phyloP scores from a whole-genome alignment of 2,113 vertebrate genomes.

The Odontesthes bonariensis region DNA sequence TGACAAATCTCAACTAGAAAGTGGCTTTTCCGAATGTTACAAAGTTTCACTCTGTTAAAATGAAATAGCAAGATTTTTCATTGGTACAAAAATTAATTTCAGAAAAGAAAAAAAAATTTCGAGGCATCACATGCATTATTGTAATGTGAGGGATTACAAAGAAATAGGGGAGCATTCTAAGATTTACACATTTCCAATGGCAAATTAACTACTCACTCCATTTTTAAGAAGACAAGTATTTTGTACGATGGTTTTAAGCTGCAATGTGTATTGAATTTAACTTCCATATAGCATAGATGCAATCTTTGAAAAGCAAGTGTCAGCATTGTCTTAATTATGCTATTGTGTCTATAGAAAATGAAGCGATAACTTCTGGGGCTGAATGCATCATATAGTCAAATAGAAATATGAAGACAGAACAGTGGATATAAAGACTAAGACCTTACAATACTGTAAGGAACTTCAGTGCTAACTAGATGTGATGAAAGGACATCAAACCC shows the following conservation, averaged over 20 bases:
- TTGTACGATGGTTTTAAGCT: conserved; percentile 6
- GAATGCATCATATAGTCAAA: too few species aligned
- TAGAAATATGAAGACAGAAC: too few species aligned
- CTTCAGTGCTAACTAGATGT: neutral
- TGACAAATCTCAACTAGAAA: neutral
- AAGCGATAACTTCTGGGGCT: too few species aligned
- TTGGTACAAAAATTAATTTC: neutral
- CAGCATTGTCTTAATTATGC: too few species aligned
- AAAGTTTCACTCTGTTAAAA: conserved; percentile 4
- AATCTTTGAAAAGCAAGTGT: too few species aligned
- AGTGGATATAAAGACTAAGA: too few species aligned
- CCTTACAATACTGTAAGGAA: too few species aligned
- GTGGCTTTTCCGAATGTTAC: neutral
- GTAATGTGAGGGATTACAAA: too few species aligned
- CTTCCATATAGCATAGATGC: neutral
- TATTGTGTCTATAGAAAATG: too few species aligned
- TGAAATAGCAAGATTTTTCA: neutral
- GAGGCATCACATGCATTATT: too few species aligned
- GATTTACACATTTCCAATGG: neutral
- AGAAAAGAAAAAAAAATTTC: neutral
- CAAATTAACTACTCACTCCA: neutral
- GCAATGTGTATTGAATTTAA: conserved; percentile 2
- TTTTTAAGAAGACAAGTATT: neutral
- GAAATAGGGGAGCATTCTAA: neutral
- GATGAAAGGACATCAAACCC: neutral